Base-by-base conservation (phyloP, 1,140 invertebrate species). In the Calycopis cecrops region DNA sequence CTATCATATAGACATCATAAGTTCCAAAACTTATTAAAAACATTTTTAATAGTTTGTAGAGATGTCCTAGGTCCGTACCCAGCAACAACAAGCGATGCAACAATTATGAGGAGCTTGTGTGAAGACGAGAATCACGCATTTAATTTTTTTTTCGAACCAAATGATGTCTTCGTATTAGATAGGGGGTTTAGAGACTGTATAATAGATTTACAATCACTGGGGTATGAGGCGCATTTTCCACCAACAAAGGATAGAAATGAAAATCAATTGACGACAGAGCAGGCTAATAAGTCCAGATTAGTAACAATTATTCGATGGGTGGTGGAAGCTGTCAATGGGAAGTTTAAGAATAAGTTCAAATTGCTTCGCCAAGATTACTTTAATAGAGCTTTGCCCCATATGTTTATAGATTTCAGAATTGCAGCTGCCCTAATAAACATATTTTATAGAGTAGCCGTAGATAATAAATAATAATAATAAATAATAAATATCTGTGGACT, bases 101-200 rank as follows among this genome's bases (percentile, higher is more conserved):
- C 35, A n/a, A 37, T 37, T 37, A 37, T 37, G 35, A 37, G 9
- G n/a, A 4, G 35, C 35, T 37, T 37, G 9, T 37, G 35, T 37
- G n/a, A 9, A 9, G 35, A 37, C 35, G 35, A 37, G 9, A n/a
- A 37, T 37, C 9, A 10, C n/a, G 4, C 35, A 37, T 37, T 37
- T n/a, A 9, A 4, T 37, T 9, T 9, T 11, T 37, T 9, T 37
- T 37, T 37, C 42, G n/a, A 21, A 11, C 14, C 3, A 17, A 21
- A 21, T 14, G 42, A 47, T 47, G 18, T 47, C 8, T 47, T 47
- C 42, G 17, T 47, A 6, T 47, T 47, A 47, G 42, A 47, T 47
- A 3, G 42, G 14, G 47, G 47, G 4, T 48, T 48, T 9, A 21
- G 47, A 17, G 47, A 48, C 47, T 4, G 17, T 28, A 11, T 18